Percentiles rank a stretch among this genome's conserved stretches.
phyloP scores from a whole-genome alignment of 2,113 vertebrate genomes.

The Colaptes auratus region DNA sequence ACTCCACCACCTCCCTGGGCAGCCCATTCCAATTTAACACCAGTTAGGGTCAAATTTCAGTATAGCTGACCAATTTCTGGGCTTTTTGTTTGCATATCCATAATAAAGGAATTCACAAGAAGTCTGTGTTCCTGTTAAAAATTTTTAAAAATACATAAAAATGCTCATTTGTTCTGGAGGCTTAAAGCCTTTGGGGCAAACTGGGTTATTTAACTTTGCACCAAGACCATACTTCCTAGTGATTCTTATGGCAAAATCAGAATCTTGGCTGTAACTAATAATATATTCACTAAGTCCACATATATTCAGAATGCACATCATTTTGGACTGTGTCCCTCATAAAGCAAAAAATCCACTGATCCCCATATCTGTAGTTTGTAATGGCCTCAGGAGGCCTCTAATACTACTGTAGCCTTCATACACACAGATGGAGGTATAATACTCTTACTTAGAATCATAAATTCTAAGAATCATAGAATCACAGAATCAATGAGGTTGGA shows the following conservation, averaged over 20 bases:
- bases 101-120: background rate
- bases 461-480: no score
- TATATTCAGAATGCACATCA: background rate
- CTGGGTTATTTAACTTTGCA: background rate
- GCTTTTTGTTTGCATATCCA: background rate
- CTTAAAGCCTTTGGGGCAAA: background rate
- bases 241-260: background rate
- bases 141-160: background rate
- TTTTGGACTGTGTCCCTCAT: background rate
- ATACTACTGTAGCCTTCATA: background rate
- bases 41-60: background rate
- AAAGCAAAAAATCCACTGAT: background rate
- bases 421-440: background rate
- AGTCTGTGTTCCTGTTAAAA: background rate
- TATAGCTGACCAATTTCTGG: background rate
- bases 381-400: background rate
- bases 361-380: background rate
- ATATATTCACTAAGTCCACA: background rate
- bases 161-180: background rate
- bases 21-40: background rate
- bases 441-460: background rate
- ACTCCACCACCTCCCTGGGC: no score
- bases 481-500: no score
- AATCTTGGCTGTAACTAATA: background rate
- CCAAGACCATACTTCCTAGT: background rate